A percentile compares a stretch with the other conserved stretches of the same genome.
Conservation (phyloP, 2,888 invertebrate species). For the Antheraea yamamai region DNA sequence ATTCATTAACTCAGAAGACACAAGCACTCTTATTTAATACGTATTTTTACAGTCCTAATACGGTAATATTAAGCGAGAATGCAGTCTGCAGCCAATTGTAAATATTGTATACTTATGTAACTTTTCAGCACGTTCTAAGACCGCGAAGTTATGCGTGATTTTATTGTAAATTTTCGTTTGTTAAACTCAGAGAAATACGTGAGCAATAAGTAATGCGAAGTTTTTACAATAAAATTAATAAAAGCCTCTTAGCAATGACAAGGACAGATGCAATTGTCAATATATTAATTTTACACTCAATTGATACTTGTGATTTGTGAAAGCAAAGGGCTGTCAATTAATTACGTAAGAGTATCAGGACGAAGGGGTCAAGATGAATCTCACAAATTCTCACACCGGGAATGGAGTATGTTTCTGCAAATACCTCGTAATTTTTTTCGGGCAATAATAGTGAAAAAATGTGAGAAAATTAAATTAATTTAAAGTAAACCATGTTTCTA, state of each 20-base stretch:
- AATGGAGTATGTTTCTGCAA: no score
- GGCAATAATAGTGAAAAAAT: no score
- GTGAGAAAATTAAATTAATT: no score
- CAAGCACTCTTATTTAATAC: neutral
- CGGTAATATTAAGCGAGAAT: neutral
- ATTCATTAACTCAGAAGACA: neutral
- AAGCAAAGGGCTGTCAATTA: no score
- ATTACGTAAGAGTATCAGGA: no score
- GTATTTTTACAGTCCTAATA: neutral
- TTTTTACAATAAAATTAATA: neutral
- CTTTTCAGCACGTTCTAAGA: neutral
- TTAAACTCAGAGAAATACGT: neutral
- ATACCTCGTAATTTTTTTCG: no score
- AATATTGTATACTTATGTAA: neutral
- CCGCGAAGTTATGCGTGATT: neutral
- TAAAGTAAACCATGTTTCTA: no score
- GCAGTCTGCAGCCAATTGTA: neutral
- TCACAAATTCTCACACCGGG: no score
- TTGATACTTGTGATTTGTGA: neutral
- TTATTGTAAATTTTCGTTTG: neutral
- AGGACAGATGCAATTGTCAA: neutral
- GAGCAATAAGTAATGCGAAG: neutral
- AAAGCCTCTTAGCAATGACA: neutral
- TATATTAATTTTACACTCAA: neutral
- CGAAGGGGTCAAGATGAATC: no score